Evolutionary conservation across 2,113 vertebrate species (phyloP).

Genomic region (Bos javanicus): DNA sequence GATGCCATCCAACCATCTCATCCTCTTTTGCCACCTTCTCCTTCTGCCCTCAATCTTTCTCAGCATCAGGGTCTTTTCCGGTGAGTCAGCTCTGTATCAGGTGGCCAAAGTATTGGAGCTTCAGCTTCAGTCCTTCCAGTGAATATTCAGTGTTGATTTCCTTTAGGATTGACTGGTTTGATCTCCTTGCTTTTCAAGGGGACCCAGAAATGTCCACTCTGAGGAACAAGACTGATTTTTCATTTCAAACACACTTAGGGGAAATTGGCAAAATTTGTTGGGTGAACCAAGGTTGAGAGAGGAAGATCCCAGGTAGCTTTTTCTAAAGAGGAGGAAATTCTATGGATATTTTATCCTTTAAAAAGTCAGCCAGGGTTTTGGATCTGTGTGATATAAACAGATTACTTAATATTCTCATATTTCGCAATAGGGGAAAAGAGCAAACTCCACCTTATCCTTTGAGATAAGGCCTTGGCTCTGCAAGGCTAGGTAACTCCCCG

Average conservation of each 20-base stretch:
- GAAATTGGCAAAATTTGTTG: not conserved
- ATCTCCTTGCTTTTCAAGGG: not conserved
- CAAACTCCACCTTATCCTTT: conserved; percentile 84
- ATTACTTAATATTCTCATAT: conserved; percentile 79
- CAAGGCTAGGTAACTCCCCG: conserved; percentile 63
- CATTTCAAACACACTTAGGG: not conserved
- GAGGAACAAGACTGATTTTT: fast-evolving
- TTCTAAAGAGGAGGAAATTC: not conserved
- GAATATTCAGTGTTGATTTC: not conserved
- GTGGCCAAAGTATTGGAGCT: not conserved
- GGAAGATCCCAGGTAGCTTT: conserved; percentile 34
- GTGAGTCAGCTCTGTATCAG: not conserved
- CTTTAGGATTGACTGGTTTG: not conserved
- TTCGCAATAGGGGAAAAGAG: conserved; percentile 81
- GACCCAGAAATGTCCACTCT: not conserved
- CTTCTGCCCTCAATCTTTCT: not conserved
- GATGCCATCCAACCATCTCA: not conserved
- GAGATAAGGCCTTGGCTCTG: conserved; percentile 83
- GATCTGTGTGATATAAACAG: conserved; percentile 77
- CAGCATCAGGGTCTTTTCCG: not conserved
- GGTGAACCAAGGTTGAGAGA: not conserved
- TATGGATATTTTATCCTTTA: conserved; percentile 62
- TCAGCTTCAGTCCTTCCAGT: not conserved
- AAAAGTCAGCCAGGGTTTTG: conserved; percentile 60
- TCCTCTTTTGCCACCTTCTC: fast-evolving